Conservation (phyloP, 2,797 vertebrate species). For the Crax fasciolata region DNA sequence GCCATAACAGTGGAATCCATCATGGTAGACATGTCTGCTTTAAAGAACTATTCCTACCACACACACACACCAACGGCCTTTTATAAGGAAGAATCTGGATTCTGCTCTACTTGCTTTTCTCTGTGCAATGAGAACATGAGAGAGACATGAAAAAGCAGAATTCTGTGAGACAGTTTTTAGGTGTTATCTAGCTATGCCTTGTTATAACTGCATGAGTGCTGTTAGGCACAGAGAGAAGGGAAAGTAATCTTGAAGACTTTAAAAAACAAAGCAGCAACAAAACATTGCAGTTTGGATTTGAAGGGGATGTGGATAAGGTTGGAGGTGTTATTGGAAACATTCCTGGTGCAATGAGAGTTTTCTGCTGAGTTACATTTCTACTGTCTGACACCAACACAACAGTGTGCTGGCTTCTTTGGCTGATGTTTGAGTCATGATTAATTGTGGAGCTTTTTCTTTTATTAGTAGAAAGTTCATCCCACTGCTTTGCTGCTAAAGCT, state of each 20-base stretch:
- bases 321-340: neutral
- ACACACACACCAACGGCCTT: neutral
- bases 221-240: neutral
- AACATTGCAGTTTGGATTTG: neutral
- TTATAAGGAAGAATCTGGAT: neutral
- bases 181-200: neutral
- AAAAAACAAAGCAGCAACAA: neutral
- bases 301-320: neutral
- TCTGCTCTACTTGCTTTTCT: neutral
- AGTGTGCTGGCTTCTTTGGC: neutral
- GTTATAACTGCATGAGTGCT: neutral
- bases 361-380: neutral
- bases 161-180: slow-evolving; percentile 19
- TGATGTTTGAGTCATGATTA: neutral
- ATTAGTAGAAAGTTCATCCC: neutral
- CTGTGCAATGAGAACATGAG: neutral
- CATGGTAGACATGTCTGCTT: neutral
- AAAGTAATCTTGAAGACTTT: neutral
- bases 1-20: neutral
- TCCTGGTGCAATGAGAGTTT: neutral
- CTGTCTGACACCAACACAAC: neutral
- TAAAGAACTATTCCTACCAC: neutral
- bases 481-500: neutral
- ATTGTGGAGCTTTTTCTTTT: neutral
- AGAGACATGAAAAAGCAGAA: neutral